Percentiles rank a stretch among this genome's conserved stretches.
These are phyloP conservation scores for Leptoclinus maculatus DNA, from an alignment of 2,797 vertebrate species.

Conservation along the genomic window DNA sequence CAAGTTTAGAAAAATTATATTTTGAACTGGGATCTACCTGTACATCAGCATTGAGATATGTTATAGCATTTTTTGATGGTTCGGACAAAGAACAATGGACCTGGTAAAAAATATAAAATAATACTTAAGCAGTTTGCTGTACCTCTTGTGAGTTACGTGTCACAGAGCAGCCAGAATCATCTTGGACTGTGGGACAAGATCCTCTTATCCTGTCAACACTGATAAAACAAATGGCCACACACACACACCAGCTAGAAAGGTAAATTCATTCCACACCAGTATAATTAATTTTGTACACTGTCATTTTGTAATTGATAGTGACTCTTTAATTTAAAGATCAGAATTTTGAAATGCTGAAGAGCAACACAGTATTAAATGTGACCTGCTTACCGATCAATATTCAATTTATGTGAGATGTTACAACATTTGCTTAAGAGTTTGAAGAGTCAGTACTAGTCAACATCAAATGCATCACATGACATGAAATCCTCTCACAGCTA, in stretches of 20 bases:
- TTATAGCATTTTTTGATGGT: not conserved
- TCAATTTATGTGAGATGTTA: not conserved
- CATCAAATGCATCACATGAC: not conserved
- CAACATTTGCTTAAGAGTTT: not conserved
- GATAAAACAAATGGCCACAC: slow-evolving; percentile 1
- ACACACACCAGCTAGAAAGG: not conserved
- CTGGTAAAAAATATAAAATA: not conserved
- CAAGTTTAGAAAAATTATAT: not conserved
- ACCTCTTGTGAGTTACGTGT: slow-evolving; percentile 86
- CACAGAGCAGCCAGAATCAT: slow-evolving; percentile 78
- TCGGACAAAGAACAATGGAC: not conserved
- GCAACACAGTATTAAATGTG: not conserved
- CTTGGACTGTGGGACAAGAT: slow-evolving; percentile 65
- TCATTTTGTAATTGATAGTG: not conserved
- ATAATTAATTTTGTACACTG: not conserved
- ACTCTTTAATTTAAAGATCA: not conserved
- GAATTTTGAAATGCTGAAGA: not conserved
- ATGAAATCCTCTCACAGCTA: not conserved
- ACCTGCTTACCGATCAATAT: not conserved
- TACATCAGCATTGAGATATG: not conserved
- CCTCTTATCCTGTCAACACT: slow-evolving; percentile 64
- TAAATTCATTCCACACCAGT: not conserved
- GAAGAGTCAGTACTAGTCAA: not conserved
- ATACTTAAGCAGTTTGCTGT: not conserved
- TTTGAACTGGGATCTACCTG: not conserved